Evolutionary conservation across 2,888 invertebrate species (phyloP).

Genomic region (Pachydiplax longipennis): DNA sequence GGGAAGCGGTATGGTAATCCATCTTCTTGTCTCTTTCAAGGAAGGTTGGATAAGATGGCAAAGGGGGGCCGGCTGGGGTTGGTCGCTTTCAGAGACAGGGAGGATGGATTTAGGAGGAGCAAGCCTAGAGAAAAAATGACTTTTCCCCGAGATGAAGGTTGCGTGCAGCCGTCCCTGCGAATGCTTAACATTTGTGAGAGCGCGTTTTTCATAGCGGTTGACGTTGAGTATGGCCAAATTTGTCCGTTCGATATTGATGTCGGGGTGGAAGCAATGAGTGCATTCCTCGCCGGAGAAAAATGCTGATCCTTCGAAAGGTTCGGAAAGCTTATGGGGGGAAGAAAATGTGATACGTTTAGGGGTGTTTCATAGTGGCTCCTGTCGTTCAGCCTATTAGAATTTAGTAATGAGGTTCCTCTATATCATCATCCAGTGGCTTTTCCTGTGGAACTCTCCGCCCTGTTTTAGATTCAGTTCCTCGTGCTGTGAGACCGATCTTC

Average conservation of each 20-base stretch:
- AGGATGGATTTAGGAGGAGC: background rate
- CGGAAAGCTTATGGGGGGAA: background rate
- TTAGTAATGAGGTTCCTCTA: no score
- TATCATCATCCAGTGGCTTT: no score
- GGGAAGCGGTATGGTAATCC: slow-evolving; percentile 25
- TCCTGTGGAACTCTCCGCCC: no score
- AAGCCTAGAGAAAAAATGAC: background rate
- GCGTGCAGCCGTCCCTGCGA: background rate
- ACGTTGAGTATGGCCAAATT: background rate
- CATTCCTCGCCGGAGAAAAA: background rate
- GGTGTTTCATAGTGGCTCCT: no score
- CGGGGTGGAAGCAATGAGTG: background rate
- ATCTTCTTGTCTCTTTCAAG: slow-evolving; percentile 34
- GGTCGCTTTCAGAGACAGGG: slow-evolving; percentile 58
- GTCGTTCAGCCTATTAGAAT: no score
- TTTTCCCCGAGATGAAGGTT: background rate
- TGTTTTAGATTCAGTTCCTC: no score
- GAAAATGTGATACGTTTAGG: no score
- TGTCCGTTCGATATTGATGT: background rate
- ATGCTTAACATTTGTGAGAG: background rate
- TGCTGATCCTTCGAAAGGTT: background rate
- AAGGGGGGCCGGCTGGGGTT: slow-evolving; percentile 50
- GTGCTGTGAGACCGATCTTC: no score
- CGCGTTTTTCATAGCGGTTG: background rate
- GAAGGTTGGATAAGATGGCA: background rate